A percentile compares a stretch with the other conserved stretches of the same genome.
Evolutionary conservation across 2,797 vertebrate genomes (phyloP).

Genomic region (Sibirionetta formosa): DNA sequence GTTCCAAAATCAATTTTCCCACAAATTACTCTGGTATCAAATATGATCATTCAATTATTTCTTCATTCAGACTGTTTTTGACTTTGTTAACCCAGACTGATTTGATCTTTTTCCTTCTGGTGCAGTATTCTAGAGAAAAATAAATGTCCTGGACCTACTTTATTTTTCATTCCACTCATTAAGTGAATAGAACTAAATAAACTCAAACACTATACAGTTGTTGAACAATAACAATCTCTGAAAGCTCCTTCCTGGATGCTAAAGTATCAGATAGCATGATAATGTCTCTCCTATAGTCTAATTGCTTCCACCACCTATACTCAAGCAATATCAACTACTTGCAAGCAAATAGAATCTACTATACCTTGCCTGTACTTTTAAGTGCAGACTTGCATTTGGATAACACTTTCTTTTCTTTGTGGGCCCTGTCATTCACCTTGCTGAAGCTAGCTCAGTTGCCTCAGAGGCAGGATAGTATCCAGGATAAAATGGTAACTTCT

Average conservation of each 20-base stretch:
- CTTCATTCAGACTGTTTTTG: neutral
- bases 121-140: neutral
- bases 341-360: too few relatives aligned
- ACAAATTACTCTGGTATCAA: neutral
- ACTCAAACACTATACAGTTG: neutral
- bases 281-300: neutral
- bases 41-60: neutral
- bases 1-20: neutral
- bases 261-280: neutral
- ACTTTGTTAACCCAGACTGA: neutral
- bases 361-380: too few relatives aligned
- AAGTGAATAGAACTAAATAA: neutral
- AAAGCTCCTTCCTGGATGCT: neutral
- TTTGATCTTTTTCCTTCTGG: neutral
- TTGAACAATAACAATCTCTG: neutral
- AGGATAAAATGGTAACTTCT: too few relatives aligned
- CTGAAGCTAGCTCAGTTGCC: too few relatives aligned
- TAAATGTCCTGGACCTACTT: neutral
- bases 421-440: too few relatives aligned
- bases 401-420: too few relatives aligned
- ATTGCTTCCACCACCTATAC: neutral
- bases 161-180: neutral
- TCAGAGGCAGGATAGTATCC: too few relatives aligned
- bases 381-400: too few relatives aligned
- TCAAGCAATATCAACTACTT: neutral